phyloP scores from a whole-genome alignment of 2,113 vertebrate species.

The Oncorhynchus tshawytscha region DNA sequence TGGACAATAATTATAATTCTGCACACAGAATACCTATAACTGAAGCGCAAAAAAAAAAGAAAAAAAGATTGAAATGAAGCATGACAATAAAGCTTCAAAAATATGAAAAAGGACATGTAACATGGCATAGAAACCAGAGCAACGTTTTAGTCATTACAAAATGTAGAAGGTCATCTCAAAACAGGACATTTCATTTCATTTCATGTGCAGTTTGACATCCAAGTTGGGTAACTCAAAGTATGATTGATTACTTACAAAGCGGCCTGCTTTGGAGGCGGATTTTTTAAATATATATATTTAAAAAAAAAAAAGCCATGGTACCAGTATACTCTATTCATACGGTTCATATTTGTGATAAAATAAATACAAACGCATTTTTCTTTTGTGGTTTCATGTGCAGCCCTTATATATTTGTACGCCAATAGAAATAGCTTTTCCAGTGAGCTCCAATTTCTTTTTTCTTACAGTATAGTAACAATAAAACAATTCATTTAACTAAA shows the following conservation, averaged over 20 bases:
- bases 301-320: slow-evolving; percentile 12
- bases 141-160: slow-evolving; percentile 10
- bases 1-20: slow-evolving; percentile 29
- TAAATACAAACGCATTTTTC: slow-evolving; percentile 29
- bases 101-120: slow-evolving; percentile 27
- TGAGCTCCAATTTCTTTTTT: slow-evolving; percentile 10
- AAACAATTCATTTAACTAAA: slow-evolving; percentile 10
- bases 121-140: background rate
- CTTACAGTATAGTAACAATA: slow-evolving; percentile 18
- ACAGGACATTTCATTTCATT: slow-evolving; percentile 1
- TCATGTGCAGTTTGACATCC: slow-evolving; percentile 30
- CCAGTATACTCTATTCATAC: slow-evolving; percentile 30
- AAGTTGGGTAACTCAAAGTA: background rate
- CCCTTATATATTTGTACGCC: slow-evolving; percentile 27
- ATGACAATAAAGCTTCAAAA: slow-evolving; percentile 29
- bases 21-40: slow-evolving; percentile 8
- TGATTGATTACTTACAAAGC: slow-evolving; percentile 15
- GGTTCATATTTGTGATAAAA: slow-evolving; percentile 25
- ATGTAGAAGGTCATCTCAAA: slow-evolving; percentile 7
- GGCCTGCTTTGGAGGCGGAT: slow-evolving; percentile 1
- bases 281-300: background rate
- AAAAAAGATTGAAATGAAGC: slow-evolving; percentile 7
- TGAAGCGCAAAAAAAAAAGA: no score
- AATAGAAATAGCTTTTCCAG: slow-evolving; percentile 26
- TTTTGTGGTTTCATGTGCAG: slow-evolving; percentile 37